Conservation (phyloP, 1,140 invertebrate genomes). For the Cydia amplana region DNA sequence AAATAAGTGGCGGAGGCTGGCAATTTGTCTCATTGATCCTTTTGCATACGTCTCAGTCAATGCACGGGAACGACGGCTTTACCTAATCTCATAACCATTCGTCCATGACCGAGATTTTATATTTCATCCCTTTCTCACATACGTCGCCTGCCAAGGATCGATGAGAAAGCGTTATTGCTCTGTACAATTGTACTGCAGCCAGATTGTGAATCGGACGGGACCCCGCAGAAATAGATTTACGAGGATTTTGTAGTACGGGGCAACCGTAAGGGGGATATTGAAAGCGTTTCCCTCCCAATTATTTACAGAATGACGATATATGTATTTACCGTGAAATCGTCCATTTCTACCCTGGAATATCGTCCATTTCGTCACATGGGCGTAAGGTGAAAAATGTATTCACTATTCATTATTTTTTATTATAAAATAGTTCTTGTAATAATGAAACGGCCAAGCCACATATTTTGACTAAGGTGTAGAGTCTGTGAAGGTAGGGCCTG, state of each 20-base stretch:
- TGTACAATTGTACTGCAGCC: conserved; percentile 7
- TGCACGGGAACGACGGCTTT: conserved; percentile 44
- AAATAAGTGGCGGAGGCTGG: conserved; percentile 62
- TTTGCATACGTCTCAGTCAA: conserved; percentile 72
- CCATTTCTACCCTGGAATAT: conserved; percentile 29
- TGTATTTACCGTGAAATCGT: conserved; percentile 41
- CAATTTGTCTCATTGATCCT: conserved; percentile 73
- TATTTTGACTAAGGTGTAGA: too few species aligned
- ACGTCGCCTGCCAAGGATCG: neutral
- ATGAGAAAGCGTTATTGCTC: conserved; percentile 13
- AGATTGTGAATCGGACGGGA: conserved; percentile 36
- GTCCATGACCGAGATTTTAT: conserved; percentile 14
- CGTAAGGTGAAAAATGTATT: too few species aligned
- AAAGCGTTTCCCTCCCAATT: conserved; percentile 46
- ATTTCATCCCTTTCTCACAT: conserved; percentile 2
- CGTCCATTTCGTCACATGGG: too few species aligned
- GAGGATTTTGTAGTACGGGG: conserved; percentile 41
- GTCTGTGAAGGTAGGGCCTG: too few species aligned
- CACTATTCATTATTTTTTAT: too few species aligned
- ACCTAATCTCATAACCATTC: conserved; percentile 25
- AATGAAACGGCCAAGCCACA: too few species aligned
- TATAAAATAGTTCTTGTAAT: too few species aligned
- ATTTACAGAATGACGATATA: conserved; percentile 49
- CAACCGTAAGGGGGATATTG: conserved; percentile 46
- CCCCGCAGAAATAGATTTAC: conserved; percentile 53